These are phyloP conservation scores for Trachythela sp. DNA, from an alignment of 64 coral and sea anemone species.

Conservation along the genomic window DNA sequence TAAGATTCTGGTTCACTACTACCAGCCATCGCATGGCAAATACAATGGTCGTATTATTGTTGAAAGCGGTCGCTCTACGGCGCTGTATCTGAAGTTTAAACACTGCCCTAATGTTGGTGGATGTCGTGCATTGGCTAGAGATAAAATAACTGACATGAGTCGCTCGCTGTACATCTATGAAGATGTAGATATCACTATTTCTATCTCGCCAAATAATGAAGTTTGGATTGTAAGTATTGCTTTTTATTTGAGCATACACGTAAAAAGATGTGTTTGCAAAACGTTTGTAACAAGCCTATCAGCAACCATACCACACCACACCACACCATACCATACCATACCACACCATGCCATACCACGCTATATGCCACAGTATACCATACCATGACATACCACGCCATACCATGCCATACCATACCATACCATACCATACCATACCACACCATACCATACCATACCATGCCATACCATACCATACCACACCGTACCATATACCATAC, in stretches of 20 bases:
- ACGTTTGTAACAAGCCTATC: neutral
- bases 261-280: neutral
- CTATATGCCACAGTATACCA: neutral
- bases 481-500: no score
- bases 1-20: conserved; percentile 82
- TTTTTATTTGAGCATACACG: neutral
- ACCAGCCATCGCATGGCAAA: conserved; percentile 67
- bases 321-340: neutral
- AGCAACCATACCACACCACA: neutral
- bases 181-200: conserved; percentile 45
- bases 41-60: conserved; percentile 73
- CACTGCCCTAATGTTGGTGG: conserved; percentile 86
- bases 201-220: conserved; percentile 63
- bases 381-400: no score
- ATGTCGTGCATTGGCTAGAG: conserved; percentile 63
- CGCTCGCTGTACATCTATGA: conserved; percentile 40
- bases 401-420: no score
- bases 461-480: no score
- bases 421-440: no score
- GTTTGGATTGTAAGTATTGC: conserved; percentile 94
- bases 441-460: no score
- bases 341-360: neutral
- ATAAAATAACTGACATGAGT: conserved; percentile 64
- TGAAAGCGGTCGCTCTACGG: conserved; percentile 53
- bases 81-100: conserved; percentile 50